Evolutionary conservation across 2,888 invertebrate species (phyloP).

Genomic region (Chorisops tibialis): DNA sequence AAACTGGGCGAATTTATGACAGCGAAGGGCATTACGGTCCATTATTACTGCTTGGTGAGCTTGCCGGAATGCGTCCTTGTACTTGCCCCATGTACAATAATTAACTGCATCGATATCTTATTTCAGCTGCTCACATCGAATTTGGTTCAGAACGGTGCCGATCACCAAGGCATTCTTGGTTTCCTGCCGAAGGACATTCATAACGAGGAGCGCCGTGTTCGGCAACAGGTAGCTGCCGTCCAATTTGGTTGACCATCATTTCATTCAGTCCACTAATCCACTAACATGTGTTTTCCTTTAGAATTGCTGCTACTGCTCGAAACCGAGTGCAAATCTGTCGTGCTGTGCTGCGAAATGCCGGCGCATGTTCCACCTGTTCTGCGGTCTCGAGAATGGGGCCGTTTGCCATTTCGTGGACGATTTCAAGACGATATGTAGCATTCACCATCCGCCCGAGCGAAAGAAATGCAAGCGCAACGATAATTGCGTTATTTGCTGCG

Average conservation of each 20-base stretch:
- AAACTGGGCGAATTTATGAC: conserved; percentile 58
- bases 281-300: conserved; percentile 46
- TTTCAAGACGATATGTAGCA: conserved; percentile 54
- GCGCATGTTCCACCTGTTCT: conserved; percentile 70
- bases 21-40: conserved; percentile 59
- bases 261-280: conserved; percentile 4
- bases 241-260: conserved; percentile 6
- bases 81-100: background rate
- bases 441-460: conserved; percentile 32
- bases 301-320: conserved; percentile 67
- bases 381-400: conserved; percentile 64
- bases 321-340: conserved; percentile 66
- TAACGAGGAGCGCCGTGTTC: conserved; percentile 62
- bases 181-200: conserved; percentile 68
- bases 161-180: conserved; percentile 68
- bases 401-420: conserved; percentile 63
- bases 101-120: conserved; percentile 28
- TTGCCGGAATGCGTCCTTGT: too few species aligned
- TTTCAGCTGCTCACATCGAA: conserved; percentile 68
- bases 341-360: conserved; percentile 65
- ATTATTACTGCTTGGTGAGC: conserved; percentile 72
- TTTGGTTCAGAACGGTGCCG: conserved; percentile 64
- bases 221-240: conserved; percentile 62
- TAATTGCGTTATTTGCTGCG: conserved; percentile 69
- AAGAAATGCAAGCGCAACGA: conserved; percentile 27